A percentile compares a stretch with the other conserved stretches of the same genome.
phyloP scores from a whole-genome alignment of 2,797 vertebrate genomes.

The Thaleichthys pacificus region DNA sequence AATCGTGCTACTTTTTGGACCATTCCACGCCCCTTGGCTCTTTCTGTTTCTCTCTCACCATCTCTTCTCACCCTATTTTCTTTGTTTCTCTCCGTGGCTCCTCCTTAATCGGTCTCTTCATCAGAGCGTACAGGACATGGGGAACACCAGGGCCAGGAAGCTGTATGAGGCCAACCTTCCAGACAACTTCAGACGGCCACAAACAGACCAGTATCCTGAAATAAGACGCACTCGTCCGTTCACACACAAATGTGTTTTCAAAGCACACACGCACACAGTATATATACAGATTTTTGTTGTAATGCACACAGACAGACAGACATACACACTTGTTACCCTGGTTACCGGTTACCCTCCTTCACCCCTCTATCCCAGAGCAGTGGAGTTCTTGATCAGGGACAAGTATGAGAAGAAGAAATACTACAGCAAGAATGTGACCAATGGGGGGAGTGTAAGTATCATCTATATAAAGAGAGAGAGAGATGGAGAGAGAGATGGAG shows the following conservation, averaged over 20 bases:
- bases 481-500: too few species aligned
- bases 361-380: slow-evolving; percentile 81
- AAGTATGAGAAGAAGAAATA: slow-evolving; percentile 98
- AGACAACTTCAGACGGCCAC: slow-evolving; percentile 94
- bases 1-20: too few species aligned
- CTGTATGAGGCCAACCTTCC: slow-evolving; percentile 94
- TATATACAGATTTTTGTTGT: too few species aligned
- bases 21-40: too few species aligned
- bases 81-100: background rate
- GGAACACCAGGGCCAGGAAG: slow-evolving; percentile 89
- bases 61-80: background rate
- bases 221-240: background rate
- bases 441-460: slow-evolving; percentile 72
- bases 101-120: slow-evolving; percentile 6
- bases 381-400: slow-evolving; percentile 97
- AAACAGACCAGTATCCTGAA: slow-evolving; percentile 94
- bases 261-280: background rate
- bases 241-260: too few species aligned
- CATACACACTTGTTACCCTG: background rate
- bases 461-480: too few species aligned
- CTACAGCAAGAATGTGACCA: slow-evolving; percentile 88
- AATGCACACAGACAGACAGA: background rate
- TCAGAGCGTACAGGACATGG: slow-evolving; percentile 95
- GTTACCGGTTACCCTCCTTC: background rate
- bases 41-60: slow-evolving; percentile 1